A percentile compares a stretch with the other conserved stretches of the same genome.
Evolutionary conservation across 35 echinoderm and acorn worm genomes (phyloP).

Genomic region (Anneissia japonica): DNA sequence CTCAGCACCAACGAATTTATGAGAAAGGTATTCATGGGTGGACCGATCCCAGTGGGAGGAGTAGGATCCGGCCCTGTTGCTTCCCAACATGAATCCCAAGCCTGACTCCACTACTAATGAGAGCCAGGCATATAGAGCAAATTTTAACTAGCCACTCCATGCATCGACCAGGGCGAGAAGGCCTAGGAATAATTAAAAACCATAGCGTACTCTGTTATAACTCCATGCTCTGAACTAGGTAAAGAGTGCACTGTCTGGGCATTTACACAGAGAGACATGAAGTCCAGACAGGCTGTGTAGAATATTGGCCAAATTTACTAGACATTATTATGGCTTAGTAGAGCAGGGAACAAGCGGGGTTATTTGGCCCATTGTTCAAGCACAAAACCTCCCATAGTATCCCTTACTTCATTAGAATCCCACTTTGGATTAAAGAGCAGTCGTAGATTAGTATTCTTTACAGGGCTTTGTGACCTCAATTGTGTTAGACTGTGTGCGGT

Average conservation of each 20-base stretch:
- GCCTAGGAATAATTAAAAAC: background rate
- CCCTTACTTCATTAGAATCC: background rate
- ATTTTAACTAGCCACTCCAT: background rate
- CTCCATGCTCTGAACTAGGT: background rate
- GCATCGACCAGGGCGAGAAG: background rate
- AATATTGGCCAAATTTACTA: background rate
- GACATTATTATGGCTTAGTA: background rate
- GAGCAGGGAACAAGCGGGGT: background rate
- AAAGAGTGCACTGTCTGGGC: background rate
- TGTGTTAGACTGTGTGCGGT: too few species aligned
- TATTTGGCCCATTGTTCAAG: too few species aligned
- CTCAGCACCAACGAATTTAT: background rate
- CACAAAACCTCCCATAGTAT: background rate
- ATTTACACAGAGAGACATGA: background rate
- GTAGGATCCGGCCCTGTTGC: background rate
- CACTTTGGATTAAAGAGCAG: background rate
- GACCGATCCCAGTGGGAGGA: background rate
- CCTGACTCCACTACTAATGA: background rate
- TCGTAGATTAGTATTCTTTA: too few species aligned
- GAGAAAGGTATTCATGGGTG: background rate
- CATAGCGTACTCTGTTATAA: too few species aligned
- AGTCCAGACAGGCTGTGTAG: background rate
- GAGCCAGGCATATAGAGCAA: background rate
- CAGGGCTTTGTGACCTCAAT: too few species aligned
- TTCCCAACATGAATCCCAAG: background rate